Evolutionary conservation across 2,113 vertebrate genomes (phyloP).

Genomic region (Ibidorhyncha struthersii): DNA sequence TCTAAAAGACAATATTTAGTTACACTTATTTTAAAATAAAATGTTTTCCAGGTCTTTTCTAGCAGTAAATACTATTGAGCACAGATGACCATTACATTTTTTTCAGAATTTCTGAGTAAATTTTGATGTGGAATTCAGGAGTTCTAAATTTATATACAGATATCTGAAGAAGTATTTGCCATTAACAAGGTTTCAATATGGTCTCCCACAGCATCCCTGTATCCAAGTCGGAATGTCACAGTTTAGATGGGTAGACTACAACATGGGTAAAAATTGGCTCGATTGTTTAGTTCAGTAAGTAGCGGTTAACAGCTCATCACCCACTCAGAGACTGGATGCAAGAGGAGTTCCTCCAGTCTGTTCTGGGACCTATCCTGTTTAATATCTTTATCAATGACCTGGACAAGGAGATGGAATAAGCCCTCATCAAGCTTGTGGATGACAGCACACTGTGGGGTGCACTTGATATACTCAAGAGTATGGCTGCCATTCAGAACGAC

Average conservation of each 20-base stretch:
- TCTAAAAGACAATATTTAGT: not conserved
- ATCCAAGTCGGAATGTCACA: not conserved
- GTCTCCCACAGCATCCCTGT: not conserved
- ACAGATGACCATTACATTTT: not conserved
- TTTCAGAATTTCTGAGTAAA: slow-evolving; percentile 11
- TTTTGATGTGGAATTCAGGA: not conserved
- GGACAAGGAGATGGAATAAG: not conserved
- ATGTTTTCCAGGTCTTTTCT: not conserved
- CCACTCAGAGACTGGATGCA: not conserved
- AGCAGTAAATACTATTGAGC: not conserved
- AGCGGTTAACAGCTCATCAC: not conserved
- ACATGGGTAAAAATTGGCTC: not conserved
- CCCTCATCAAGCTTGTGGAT: not conserved
- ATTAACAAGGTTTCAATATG: not conserved
- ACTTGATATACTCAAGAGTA: not conserved
- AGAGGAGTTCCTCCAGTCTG: not conserved
- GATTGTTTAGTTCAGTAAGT: not conserved
- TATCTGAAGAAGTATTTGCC: not conserved
- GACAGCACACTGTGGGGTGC: not conserved
- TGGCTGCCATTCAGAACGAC: not conserved
- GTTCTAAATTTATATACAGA: not conserved
- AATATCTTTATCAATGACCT: not conserved
- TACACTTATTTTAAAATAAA: not conserved
- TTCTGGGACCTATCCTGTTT: not conserved
- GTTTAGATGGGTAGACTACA: not conserved